A percentile compares a stretch with the other conserved stretches of the same genome.
Conservation (phyloP, 2,797 vertebrate species). For the Chrysolophus pictus region DNA sequence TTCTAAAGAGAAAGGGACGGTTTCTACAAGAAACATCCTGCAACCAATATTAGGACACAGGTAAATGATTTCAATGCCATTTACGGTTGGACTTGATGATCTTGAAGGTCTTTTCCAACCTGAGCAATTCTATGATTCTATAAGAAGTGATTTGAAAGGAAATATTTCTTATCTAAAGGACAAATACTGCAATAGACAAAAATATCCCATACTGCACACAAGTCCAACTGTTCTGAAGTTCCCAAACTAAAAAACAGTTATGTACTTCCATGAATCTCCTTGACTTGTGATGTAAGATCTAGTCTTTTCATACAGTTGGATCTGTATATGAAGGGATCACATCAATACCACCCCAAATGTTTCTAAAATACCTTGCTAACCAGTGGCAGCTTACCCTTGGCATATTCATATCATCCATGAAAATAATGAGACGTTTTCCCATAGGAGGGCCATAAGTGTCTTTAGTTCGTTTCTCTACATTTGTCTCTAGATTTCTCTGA, state of each 20-base stretch:
- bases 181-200: neutral
- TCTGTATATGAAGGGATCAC: neutral
- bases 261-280: neutral
- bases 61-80: neutral
- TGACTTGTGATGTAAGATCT: neutral
- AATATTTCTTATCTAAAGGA: neutral
- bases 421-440: constrained; percentile 93
- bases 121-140: too few species aligned
- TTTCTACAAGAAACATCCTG: neutral
- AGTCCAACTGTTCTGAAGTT: neutral
- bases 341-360: neutral
- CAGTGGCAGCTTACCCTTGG: constrained; percentile 82
- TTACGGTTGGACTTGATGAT: too few species aligned
- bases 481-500: constrained; percentile 94
- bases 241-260: neutral
- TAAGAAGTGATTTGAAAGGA: neutral
- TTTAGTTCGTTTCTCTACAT: constrained; percentile 94
- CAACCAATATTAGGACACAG: neutral
- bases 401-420: constrained; percentile 99
- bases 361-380: neutral
- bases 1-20: neutral
- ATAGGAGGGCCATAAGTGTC: constrained; percentile 91
- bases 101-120: too few species aligned
- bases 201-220: neutral
- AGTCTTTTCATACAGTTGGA: neutral